phyloP scores from a whole-genome alignment of 2,797 vertebrate species.

The Manis javanica region DNA sequence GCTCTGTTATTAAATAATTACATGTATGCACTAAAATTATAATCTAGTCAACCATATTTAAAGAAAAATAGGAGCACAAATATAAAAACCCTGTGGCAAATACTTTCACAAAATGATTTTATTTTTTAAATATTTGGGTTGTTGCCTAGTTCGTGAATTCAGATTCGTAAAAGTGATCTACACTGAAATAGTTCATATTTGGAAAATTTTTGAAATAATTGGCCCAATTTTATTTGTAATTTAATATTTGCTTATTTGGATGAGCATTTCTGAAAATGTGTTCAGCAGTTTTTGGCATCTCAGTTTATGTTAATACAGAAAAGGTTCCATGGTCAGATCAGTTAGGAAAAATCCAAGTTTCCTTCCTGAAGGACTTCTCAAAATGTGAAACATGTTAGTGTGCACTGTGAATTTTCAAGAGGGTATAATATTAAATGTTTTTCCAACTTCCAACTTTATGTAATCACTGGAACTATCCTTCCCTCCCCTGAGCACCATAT shows the following conservation, averaged over 20 bases:
- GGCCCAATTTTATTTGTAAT: neutral
- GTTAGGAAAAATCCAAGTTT: conserved; percentile 39
- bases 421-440: neutral
- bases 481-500: neutral
- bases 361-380: conserved; percentile 18
- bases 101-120: conserved; percentile 22
- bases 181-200: neutral
- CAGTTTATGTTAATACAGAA: neutral
- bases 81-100: conserved; percentile 31
- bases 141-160: conserved; percentile 38
- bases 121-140: neutral
- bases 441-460: conserved; percentile 46
- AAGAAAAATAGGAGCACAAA: conserved; percentile 27
- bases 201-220: conserved; percentile 11
- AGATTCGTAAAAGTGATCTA: conserved; percentile 29
- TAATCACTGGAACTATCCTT: conserved; percentile 11
- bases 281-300: neutral
- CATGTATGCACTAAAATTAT: neutral
- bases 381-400: conserved; percentile 42
- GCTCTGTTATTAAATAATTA: neutral
- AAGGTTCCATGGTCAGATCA: neutral
- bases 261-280: neutral
- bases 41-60: conserved; percentile 22
- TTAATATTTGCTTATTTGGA: neutral
- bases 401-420: conserved; percentile 37